Evolutionary conservation across 2,888 invertebrate genomes (phyloP), one percentile per base, ranked within the genome.

Genomic region (Minunthozetes semirufus): DNA sequence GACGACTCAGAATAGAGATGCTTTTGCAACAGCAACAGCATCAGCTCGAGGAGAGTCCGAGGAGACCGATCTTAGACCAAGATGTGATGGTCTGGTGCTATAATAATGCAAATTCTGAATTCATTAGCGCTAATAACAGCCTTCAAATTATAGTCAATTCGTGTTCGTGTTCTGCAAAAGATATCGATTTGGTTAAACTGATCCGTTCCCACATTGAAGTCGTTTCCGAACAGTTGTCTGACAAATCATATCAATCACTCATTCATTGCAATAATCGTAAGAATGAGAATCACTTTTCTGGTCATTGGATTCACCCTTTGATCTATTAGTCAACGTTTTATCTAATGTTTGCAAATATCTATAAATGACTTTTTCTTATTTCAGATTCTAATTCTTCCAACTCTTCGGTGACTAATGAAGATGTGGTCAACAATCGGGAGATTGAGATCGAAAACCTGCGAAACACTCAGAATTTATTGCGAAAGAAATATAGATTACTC

Each of bases 181-280:
- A 68, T n/a, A 46, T 38, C 13, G 68, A 42, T 68, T 25, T 68
- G 11, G 68, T 22, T 1, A 38, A 68, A 42, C n/a, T 46, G 46
- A 46, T 68, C 42, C 68, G 68, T 15, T 42, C 38, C n/a, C 68
- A 68, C n/a, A 42, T 68, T 42, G 68, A 68, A 9, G 42, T n/a
- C 15, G 46, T 68, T 68, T 68, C 68, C 22, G 68, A 46, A 8
- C 68, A 68, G 25, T 22, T 68, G 22, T 68, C 68, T 15, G 25
- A 46, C n/a, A 68, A 46, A 68, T 46, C 68, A 42, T 68, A 68
- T 46, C 68, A 68, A 46, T 13, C 38, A 68, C 42, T 68, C 8
- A 46, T 68, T 22, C n/a, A 68, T 11, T 42, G 11, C 11, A 42
- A 13, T 19, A 68, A 46, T 68, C 29, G 63, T 63, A 56, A 56